Evolutionary conservation across 2,113 vertebrate genomes (phyloP), one percentile per base, ranked within the genome.

Genomic region (Clinocottus analis): DNA sequence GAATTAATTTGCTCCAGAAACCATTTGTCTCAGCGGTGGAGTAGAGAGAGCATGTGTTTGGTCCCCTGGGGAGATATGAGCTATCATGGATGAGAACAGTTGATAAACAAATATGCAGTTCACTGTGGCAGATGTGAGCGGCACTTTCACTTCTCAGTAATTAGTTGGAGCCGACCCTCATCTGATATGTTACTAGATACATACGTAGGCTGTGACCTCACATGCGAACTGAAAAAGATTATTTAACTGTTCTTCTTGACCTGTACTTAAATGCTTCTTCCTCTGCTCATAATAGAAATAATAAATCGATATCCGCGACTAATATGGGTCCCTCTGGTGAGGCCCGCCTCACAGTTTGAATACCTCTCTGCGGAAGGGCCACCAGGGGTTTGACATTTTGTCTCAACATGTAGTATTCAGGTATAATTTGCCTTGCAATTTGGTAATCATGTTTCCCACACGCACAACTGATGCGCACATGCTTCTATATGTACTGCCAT

Each of bases 1-100:
- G 86, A 92, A 85, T 91, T 90, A 21, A 92, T 93, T 94, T 94
- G 87, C 84, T 90, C 87, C 83, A 87, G 83, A 91, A 92, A 88
- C 67, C 80, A 87, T 86, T 75, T 79, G 23, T 80, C 80, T 88
- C 67, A 66, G 64, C 27, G 43, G 14, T 10, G 19, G 79, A 80
- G 77, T 35, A 56, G 82, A 72, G 59, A 84, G 68, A 85, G 79
- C 60, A 86, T 80, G 89, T 84, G 78, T 90, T 83, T 6, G 62
- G 78, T 87, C 72, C 84, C 89, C 77, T 2, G 7, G 83, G 78
- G 85, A 83, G 58, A 77, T 47, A 72, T 59, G 76, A 69, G 74
- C 70, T 49, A 82, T 79, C 74, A 61, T 64, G 45, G 79, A 79
- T 72, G 56, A 83, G 80, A 84, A 74, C 73, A 78, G 83, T 59